Percentiles rank a stretch among this genome's conserved stretches.
Conservation (phyloP, 2,888 invertebrate genomes). For the Nomada fucata region DNA sequence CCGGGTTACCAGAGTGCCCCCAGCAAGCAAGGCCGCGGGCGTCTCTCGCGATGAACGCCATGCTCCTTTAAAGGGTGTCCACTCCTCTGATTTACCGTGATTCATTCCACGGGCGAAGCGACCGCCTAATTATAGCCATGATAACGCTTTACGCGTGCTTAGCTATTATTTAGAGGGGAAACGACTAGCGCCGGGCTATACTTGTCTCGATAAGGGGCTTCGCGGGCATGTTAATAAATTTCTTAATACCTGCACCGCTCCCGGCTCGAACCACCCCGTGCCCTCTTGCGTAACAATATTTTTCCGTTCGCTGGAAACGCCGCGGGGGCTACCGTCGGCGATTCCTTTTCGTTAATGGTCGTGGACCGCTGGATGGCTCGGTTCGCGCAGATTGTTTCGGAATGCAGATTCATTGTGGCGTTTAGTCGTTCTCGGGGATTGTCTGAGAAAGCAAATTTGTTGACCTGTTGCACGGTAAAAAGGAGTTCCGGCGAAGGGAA, state of each 20-base stretch:
- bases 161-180: slow-evolving; percentile 72
- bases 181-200: slow-evolving; percentile 68
- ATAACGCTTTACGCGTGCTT: slow-evolving; percentile 77
- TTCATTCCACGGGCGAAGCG: slow-evolving; percentile 75
- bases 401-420: slow-evolving; percentile 4
- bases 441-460: slow-evolving; percentile 17
- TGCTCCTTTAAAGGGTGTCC: slow-evolving; percentile 47
- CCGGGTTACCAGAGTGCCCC: slow-evolving; percentile 64
- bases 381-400: background rate
- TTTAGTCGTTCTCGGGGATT: background rate
- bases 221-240: slow-evolving; percentile 57
- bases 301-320: background rate
- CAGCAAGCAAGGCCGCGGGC: slow-evolving; percentile 6
- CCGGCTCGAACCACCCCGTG: slow-evolving; percentile 11
- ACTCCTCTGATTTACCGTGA: slow-evolving; percentile 73
- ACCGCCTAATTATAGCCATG: slow-evolving; percentile 77
- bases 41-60: slow-evolving; percentile 23
- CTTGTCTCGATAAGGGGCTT: slow-evolving; percentile 62
- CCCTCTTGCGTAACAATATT: background rate
- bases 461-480: slow-evolving; percentile 12
- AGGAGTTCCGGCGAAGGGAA: background rate
- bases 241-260: slow-evolving; percentile 47
- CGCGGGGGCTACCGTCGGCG: background rate
- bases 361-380: background rate
- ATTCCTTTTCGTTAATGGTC: background rate